Base-by-base conservation (phyloP, 92 coral and sea anemone species). In the Heteractis magnifica region DNA sequence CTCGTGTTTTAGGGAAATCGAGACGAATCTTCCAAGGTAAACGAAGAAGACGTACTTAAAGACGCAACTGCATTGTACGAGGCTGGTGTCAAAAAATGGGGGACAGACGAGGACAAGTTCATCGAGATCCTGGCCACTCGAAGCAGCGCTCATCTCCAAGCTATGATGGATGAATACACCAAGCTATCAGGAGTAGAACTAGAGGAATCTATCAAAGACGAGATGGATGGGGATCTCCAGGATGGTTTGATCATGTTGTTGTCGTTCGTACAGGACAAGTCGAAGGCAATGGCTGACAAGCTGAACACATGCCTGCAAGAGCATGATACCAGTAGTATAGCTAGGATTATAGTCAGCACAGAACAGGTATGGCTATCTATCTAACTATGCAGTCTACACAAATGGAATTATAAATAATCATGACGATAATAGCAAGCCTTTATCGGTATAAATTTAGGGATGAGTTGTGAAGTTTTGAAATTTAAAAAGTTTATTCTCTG, bases 11-110 rank as follows among this genome's bases (percentile, higher is more conserved):
- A 89, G 92, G 92, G 86, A 64, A 85, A 78, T 18, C 92, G 92
- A 50, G 85, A 77, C 52, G 92, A 85, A 51, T 80, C 92, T 18
- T 50, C 79, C 13, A 56, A 75, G 20, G 83, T 89, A 20, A 50
- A 85, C 52, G 59, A 85, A 64, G 75, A 76, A 48, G 50, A 23
- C 12, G 89, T 75, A 34, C 82, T 65, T 12, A 83, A 84, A 85
- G 92, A 89, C 72, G 92, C 92, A 23, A 84, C 87, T 18, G 85
- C 88, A 7, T 79, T 89, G 49, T 70, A 85, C 49, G 81, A 88
- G 82, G 95, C 95, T 44, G 95, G 95, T 12, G 91, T 89, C 55
- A 88, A 86, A 85, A 86, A 84, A 51, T 92, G 90, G 92, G 95
- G 95, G 12, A 92, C 95, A 41, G 95, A 92, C 78, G 44, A 34